Evolutionary conservation across 2,888 invertebrate genomes (phyloP).

Genomic region (Eristalis tenax): DNA sequence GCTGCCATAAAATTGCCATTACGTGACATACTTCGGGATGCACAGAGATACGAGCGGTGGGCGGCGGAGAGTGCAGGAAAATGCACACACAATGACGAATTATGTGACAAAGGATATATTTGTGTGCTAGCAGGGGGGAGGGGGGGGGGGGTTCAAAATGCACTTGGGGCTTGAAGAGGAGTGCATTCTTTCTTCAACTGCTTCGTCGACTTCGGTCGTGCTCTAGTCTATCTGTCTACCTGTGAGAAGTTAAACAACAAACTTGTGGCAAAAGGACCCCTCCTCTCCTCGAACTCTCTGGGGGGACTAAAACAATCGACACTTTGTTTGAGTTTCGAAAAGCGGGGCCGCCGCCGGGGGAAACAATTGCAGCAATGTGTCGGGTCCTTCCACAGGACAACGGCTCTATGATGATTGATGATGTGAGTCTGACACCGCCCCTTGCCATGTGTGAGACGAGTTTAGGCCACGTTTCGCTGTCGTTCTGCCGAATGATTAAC

Average conservation of each 20-base stretch:
- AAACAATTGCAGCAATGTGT: slow-evolving; percentile 32
- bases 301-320: slow-evolving; percentile 35
- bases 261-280: slow-evolving; percentile 7
- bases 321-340: slow-evolving; percentile 21
- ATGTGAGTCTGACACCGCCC: not conserved
- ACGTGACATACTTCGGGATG: slow-evolving; percentile 58
- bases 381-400: not conserved
- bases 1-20: slow-evolving; percentile 46
- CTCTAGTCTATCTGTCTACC: not conserved
- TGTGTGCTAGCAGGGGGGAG: too few species aligned
- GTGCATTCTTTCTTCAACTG: not conserved
- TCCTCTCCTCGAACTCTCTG: not conserved
- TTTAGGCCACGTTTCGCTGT: slow-evolving; percentile 33
- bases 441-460: not conserved
- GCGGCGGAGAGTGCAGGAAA: not conserved
- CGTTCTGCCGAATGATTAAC: slow-evolving; percentile 52
- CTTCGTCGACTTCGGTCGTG: not conserved
- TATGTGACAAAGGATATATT: slow-evolving; percentile 64
- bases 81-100: slow-evolving; percentile 58
- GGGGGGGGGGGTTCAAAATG: slow-evolving; percentile 3
- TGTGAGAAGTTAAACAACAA: slow-evolving; percentile 45
- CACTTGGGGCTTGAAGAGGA: not conserved
- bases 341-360: not conserved
- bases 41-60: slow-evolving; percentile 16
- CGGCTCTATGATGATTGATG: slow-evolving; percentile 48